Percentiles rank a stretch among this genome's conserved stretches.
Conservation (phyloP, 2,113 vertebrate genomes). For the human region DNA sequence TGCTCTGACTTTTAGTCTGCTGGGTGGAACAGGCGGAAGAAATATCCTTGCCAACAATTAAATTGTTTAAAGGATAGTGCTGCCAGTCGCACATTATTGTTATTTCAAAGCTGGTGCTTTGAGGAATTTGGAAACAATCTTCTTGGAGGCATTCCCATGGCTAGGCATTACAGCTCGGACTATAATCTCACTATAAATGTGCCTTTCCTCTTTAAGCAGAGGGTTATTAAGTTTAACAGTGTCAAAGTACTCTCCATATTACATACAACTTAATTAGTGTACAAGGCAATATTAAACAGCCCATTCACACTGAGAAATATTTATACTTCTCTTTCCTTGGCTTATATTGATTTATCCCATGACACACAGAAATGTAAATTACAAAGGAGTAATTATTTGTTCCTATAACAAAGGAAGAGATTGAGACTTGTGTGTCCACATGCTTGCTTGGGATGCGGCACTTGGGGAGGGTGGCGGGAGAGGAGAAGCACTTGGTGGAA, state of each 20-base stretch:
- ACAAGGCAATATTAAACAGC: neutral
- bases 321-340: conserved; percentile 33
- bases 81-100: neutral
- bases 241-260: conserved; percentile 44
- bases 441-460: neutral
- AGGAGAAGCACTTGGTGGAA: neutral
- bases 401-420: neutral
- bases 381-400: neutral
- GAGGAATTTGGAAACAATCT: neutral
- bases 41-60: neutral
- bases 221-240: conserved; percentile 61
- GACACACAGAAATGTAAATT: neutral
- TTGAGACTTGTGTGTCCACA: neutral
- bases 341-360: conserved; percentile 28
- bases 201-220: conserved; percentile 60
- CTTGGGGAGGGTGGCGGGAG: neutral
- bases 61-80: neutral
- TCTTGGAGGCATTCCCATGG: neutral
- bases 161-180: neutral
- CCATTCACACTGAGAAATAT: neutral
- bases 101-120: conserved; percentile 40
- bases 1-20: neutral
- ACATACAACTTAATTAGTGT: conserved; percentile 39
- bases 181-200: conserved; percentile 2
- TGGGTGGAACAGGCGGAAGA: neutral